Evolutionary conservation across 1,140 invertebrate species (phyloP).

Genomic region (Cydia splendana): DNA sequence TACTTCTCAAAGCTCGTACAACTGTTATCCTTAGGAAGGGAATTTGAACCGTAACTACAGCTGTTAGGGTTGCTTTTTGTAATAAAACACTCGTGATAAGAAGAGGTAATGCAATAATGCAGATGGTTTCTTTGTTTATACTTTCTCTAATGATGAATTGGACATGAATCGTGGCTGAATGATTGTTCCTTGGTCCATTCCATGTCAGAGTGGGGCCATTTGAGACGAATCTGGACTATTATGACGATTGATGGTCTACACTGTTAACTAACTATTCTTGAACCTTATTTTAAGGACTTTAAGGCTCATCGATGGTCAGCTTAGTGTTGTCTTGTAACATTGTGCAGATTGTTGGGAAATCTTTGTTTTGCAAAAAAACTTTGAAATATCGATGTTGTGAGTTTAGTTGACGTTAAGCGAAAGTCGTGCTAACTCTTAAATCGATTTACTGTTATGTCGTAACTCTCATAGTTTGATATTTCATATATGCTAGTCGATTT

Average conservation of each 20-base stretch:
- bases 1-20: neutral
- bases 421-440: neutral
- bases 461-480: too few species aligned
- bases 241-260: neutral
- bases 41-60: neutral
- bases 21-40: neutral
- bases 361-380: neutral
- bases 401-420: neutral
- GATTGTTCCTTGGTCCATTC: slow-evolving; percentile 18
- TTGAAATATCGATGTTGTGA: neutral
- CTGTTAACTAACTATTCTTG: neutral
- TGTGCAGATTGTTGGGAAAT: neutral
- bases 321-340: neutral
- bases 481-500: too few species aligned
- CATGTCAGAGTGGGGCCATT: neutral
- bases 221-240: slow-evolving; percentile 21
- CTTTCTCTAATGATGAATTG: slow-evolving; percentile 29
- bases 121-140: neutral
- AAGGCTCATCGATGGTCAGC: neutral
- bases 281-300: neutral
- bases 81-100: neutral
- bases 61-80: neutral
- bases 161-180: neutral
- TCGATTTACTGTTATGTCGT: too few species aligned
- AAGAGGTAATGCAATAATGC: neutral